phyloP scores from a whole-genome alignment of 2,797 vertebrate genomes.

The Sphenodon punctatus region DNA sequence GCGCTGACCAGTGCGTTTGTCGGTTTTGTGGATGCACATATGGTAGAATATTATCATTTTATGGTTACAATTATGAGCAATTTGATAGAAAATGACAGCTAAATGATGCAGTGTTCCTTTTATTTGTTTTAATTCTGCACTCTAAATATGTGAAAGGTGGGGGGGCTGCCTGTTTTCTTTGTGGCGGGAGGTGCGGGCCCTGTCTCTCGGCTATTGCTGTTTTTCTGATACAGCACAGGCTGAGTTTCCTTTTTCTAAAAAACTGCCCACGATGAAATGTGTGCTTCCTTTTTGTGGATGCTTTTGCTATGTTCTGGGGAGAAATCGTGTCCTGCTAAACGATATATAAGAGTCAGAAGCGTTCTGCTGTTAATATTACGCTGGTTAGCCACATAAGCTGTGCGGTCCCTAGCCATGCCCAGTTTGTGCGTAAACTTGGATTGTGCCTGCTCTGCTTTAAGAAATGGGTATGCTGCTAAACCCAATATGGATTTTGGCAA shows the following conservation, averaged over 20 bases:
- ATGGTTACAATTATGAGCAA: conserved; percentile 83
- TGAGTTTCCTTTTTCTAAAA: conserved; percentile 41
- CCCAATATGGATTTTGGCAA: not conserved
- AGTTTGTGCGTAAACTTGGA: not conserved
- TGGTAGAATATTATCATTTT: conserved; percentile 79
- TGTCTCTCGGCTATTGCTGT: conserved; percentile 26
- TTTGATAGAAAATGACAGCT: conserved; percentile 79
- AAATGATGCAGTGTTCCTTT: conserved; percentile 78
- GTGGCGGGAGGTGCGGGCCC: conserved; percentile 15
- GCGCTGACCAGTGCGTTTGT: conserved; percentile 69
- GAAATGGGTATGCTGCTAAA: conserved; percentile 40
- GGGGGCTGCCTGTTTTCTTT: conserved; percentile 32
- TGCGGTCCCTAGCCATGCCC: conserved; percentile 40
- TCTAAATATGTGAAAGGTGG: conserved; percentile 68
- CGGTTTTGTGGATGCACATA: conserved; percentile 73
- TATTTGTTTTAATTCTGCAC: conserved; percentile 81
- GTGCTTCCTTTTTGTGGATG: conserved; percentile 7
- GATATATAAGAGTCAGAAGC: conserved; percentile 22
- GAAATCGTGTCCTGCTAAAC: conserved; percentile 25
- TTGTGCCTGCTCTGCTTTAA: conserved; percentile 34
- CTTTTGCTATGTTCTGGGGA: conserved; percentile 18
- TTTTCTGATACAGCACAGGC: not conserved
- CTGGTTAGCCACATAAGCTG: conserved; percentile 38
- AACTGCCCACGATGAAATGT: conserved; percentile 24
- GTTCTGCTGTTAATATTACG: not conserved